Base-by-base conservation (phyloP, 2,888 invertebrate species). In the Tryphoninae sp. region DNA sequence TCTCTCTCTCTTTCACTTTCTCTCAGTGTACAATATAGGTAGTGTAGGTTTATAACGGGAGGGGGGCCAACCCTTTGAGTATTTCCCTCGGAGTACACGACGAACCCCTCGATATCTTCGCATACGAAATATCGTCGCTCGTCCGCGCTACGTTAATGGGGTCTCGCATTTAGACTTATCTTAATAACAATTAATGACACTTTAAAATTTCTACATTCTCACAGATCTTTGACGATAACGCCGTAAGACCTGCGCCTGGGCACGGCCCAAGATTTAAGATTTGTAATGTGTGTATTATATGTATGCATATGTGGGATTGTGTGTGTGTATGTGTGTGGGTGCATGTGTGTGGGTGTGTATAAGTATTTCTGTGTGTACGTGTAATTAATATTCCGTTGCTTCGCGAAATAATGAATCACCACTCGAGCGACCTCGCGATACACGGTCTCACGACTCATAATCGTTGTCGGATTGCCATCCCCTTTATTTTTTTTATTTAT, bases 121-220 rank as follows among this genome's bases (percentile, higher is more conserved):
- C 74, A 33, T 73, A 79, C 78, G 72, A 81, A 84, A 78, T 67
- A 79, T 83, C 83, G 76, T 80, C 82, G 77, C 75, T 81, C 84
- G 84, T 85, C 78, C 53, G 19, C n/a, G 45, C 53, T 72, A 76
- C 69, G 71, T 81, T 69, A 75, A 81, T 78, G 69, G 62, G 82
- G 80, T 84, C 83, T 87, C 85, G 85, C 86, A 85, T 88, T 68
- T 88, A 88, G 88, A 89, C 89, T 89, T 89, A 87, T 83, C 83
- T 87, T 84, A 88, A 88, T 89, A 91, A 90, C 89, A 89, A 89
- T 91, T 88, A 89, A 90, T 90, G 90, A 90, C 89, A 89, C 88
- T 89, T 87, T 86, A 87, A 89, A 90, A 90, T 90, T 90, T 91
- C 89, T 91, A 90, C 89, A 90, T 82, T 75, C 83, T 83, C 88